Evolutionary conservation across 2,888 invertebrate species (phyloP).

Genomic region (Diarsia mendica): DNA sequence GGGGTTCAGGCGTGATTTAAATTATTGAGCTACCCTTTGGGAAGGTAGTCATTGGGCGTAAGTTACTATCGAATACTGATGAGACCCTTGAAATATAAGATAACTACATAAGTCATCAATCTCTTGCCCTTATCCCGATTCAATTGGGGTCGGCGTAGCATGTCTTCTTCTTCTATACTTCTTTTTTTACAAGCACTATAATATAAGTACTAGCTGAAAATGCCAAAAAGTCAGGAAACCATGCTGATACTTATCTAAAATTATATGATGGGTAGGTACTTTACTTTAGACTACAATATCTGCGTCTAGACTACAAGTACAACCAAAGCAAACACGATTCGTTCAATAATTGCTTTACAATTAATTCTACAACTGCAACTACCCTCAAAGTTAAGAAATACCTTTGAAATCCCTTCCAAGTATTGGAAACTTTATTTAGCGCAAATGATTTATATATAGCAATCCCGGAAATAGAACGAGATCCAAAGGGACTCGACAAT

Average conservation of each 20-base stretch:
- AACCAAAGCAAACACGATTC: not conserved
- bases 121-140: too few species aligned
- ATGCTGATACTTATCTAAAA: not conserved
- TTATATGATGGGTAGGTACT: not conserved
- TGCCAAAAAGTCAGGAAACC: not conserved
- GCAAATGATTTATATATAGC: constrained; percentile 26
- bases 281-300: not conserved
- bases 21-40: not conserved
- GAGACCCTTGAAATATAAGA: not conserved
- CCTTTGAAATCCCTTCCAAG: not conserved
- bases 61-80: not conserved
- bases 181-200: too few species aligned
- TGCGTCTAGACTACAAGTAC: not conserved
- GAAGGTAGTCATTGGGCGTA: too few species aligned
- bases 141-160: too few species aligned
- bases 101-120: too few species aligned
- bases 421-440: constrained; percentile 2
- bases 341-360: not conserved
- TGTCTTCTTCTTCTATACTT: too few species aligned
- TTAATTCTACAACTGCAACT: not conserved
- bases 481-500: constrained; percentile 9
- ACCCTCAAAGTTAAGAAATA: not conserved
- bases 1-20: not conserved
- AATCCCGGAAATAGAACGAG: constrained; percentile 18
- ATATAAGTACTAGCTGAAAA: not conserved